Percentiles rank a stretch among this genome's conserved stretches.
Evolutionary conservation across 2,113 vertebrate genomes (phyloP).

Genomic region (Uria lomvia): DNA sequence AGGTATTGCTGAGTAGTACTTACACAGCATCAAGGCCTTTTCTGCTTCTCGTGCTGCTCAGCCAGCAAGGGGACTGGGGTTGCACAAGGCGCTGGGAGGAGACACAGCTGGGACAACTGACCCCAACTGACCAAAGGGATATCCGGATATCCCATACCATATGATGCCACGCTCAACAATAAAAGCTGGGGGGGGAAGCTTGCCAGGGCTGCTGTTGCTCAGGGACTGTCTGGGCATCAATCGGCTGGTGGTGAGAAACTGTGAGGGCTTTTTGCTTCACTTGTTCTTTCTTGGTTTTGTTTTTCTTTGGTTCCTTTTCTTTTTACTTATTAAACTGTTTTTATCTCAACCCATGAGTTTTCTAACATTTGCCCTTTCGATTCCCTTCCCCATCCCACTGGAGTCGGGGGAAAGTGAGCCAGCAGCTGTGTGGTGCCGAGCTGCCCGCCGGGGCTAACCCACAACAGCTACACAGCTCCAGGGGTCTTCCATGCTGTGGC

Average conservation of each 20-base stretch:
- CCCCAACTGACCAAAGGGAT: background rate
- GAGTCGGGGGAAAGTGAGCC: background rate
- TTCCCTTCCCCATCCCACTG: background rate
- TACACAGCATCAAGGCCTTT: background rate
- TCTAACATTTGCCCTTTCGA: background rate
- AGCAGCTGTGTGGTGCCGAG: background rate
- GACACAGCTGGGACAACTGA: background rate
- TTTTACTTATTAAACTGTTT: background rate
- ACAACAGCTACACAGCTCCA: background rate
- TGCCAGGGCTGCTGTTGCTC: background rate
- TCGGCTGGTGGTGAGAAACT: background rate
- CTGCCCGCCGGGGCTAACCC: background rate
- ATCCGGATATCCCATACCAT: background rate
- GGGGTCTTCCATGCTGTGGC: background rate
- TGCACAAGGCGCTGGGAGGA: background rate
- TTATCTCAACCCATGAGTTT: background rate
- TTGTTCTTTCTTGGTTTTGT: background rate
- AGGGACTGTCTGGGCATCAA: fast-evolving
- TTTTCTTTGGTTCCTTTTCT: background rate
- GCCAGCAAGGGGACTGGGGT: background rate
- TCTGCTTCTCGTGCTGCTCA: background rate
- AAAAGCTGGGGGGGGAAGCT: background rate
- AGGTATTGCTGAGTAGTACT: background rate
- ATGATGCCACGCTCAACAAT: background rate
- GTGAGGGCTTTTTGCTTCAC: background rate